Evolutionary conservation across 2,113 vertebrate genomes (phyloP).

Genomic region (Odontesthes bonariensis): DNA sequence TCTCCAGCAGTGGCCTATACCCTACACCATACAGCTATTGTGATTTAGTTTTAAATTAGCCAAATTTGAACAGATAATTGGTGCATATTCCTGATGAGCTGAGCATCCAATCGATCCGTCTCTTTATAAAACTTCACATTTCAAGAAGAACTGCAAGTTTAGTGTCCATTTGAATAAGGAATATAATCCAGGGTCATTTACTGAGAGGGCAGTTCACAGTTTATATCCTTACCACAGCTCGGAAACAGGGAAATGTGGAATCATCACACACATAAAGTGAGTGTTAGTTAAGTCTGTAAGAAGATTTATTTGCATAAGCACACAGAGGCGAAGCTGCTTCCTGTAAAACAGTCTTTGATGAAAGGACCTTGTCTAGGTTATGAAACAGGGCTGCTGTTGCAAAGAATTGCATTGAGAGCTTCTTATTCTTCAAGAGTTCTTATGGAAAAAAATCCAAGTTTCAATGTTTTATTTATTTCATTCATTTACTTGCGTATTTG

Average conservation of each 20-base stretch:
- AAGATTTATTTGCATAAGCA: constrained; percentile 74
- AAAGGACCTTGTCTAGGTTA: constrained; percentile 27
- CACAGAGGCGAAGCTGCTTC: constrained; percentile 31
- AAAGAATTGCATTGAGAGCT: constrained; percentile 3
- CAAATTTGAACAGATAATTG: constrained; percentile 1
- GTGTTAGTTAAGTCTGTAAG: constrained; percentile 69
- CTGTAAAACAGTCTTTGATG: constrained; percentile 51
- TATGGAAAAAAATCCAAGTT: background rate
- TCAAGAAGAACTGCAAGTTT: constrained; percentile 45
- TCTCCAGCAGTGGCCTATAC: too few relatives aligned
- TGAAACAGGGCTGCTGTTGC: constrained; percentile 3
- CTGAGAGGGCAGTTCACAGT: constrained; percentile 18
- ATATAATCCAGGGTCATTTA: constrained; percentile 25
- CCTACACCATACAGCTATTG: background rate
- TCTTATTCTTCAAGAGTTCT: background rate
- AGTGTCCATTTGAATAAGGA: constrained; percentile 52
- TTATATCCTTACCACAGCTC: constrained; percentile 44
- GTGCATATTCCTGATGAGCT: background rate
- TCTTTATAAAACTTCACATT: constrained; percentile 29
- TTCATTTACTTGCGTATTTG: background rate
- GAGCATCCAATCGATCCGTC: background rate
- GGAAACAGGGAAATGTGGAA: constrained; percentile 54
- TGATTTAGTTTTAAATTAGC: background rate
- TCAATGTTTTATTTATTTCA: background rate
- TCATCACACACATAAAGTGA: constrained; percentile 55